phyloP scores from a whole-genome alignment of 2,888 invertebrate genomes.

The Chrysina gloriosa region DNA sequence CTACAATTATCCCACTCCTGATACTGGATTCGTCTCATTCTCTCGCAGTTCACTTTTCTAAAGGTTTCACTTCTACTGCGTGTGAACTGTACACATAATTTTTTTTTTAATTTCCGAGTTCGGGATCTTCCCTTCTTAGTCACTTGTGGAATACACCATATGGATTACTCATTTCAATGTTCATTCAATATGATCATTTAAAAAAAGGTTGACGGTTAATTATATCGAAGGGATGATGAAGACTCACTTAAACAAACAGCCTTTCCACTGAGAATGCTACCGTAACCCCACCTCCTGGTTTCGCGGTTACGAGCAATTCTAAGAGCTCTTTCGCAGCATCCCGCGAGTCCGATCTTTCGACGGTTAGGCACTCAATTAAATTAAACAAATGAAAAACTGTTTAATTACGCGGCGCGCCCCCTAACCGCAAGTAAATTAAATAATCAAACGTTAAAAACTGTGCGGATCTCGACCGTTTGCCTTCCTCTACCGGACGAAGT shows the following conservation, averaged over 20 bases:
- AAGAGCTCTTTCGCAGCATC: neutral
- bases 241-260: neutral
- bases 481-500: neutral
- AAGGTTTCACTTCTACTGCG: too few relatives aligned
- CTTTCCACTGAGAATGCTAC: neutral
- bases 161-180: neutral
- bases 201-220: neutral
- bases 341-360: neutral
- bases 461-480: slow-evolving; percentile 4
- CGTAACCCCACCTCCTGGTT: neutral
- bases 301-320: neutral
- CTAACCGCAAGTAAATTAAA: slow-evolving; percentile 13
- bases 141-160: too few relatives aligned
- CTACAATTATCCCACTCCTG: too few relatives aligned
- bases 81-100: too few relatives aligned
- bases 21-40: too few relatives aligned
- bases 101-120: too few relatives aligned
- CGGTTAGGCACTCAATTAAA: slow-evolving; percentile 35
- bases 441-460: slow-evolving; percentile 25
- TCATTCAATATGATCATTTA: slow-evolving; percentile 1
- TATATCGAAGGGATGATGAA: neutral
- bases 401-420: slow-evolving; percentile 24
- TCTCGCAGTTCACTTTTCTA: too few relatives aligned
- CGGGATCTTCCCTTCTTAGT: too few relatives aligned
- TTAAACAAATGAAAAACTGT: slow-evolving; percentile 37